Evolutionary conservation across 2,113 vertebrate species (phyloP), one percentile per base, ranked within the genome.

Genomic region (Strigops habroptila): DNA sequence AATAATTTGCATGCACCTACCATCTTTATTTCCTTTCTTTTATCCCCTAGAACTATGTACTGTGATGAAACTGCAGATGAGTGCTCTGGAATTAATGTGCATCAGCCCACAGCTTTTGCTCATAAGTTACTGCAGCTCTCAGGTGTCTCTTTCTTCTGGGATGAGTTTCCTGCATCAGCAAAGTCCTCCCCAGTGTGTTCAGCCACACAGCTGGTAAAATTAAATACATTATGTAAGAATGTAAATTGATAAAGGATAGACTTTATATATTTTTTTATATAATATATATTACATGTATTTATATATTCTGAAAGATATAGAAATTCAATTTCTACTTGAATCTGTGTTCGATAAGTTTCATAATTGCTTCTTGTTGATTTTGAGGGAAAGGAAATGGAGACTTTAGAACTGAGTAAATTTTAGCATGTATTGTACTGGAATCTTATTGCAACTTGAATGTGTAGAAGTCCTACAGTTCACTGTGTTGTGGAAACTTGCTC

Each of bases 91-190:
- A 98, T 99, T 70, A 99, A 99, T 28, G 98, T 99, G 6, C 99
- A 99, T 96, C 99, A 99, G 87, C 99, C 99, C 71, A 99, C 98
- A 85, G 99, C 99, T 31, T 99, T 99, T 96, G 99, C 99, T 82
- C 99, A 99, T 95, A 99, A 99, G 97, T 98, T 99, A 57, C 96
- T 99, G 92, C 98, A 99, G 84, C 98, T 99, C 96, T 98, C 98
- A 62, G 99, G 99, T 78, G 98, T 99, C 64, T 98, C 98, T 60
- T 82, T 99, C 79, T 99, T 99, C 96, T 99, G 99, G 99, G 98
- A 99, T 64, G 99, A 99, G 95, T 99, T 99, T 97, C 98, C 98
- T 44, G 99, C 99, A 74, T 97, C 97, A 10, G 98, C 98, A 60
- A 99, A 99, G 53, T 98, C 98, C 53, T 99, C 98, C 69, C 98